Percentiles rank a stretch among this genome's conserved stretches.
Conservation (phyloP, 2,113 vertebrate genomes). For the Caranx ignobilis region DNA sequence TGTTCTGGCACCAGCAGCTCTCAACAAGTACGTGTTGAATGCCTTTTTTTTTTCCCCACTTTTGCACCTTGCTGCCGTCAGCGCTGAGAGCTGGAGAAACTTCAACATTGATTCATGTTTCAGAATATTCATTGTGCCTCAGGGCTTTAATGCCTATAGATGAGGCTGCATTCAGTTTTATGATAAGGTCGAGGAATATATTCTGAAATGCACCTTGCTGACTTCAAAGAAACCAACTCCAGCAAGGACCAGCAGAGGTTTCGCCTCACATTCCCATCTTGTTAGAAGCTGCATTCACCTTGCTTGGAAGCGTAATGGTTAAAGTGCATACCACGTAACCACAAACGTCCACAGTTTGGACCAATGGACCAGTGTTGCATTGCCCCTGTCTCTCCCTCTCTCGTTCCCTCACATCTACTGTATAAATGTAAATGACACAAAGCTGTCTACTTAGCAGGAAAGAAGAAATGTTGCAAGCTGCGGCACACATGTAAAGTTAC, state of each 20-base stretch:
- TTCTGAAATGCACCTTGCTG: neutral
- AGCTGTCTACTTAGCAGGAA: no score
- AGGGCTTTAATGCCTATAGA: neutral
- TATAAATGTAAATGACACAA: no score
- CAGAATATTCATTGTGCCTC: slow-evolving; percentile 2
- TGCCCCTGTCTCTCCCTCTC: neutral
- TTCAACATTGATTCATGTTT: neutral
- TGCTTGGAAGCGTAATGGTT: neutral
- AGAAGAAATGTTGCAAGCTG: no score
- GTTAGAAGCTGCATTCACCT: neutral
- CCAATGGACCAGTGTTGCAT: neutral
- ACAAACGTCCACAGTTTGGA: neutral
- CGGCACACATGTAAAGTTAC: no score
- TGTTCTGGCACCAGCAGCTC: slow-evolving; percentile 6
- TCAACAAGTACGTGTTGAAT: slow-evolving; percentile 42
- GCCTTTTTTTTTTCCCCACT: neutral
- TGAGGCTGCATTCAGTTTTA: neutral
- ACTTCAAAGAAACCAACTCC: neutral
- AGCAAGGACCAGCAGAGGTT: neutral
- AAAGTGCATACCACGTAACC: neutral
- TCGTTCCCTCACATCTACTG: no score
- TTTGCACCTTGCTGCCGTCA: slow-evolving; percentile 16
- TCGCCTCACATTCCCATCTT: neutral
- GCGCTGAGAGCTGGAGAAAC: slow-evolving; percentile 4
- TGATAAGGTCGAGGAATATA: neutral